Conservation (phyloP, 1,140 invertebrate species). For the Globodera rostochiensis region DNA sequence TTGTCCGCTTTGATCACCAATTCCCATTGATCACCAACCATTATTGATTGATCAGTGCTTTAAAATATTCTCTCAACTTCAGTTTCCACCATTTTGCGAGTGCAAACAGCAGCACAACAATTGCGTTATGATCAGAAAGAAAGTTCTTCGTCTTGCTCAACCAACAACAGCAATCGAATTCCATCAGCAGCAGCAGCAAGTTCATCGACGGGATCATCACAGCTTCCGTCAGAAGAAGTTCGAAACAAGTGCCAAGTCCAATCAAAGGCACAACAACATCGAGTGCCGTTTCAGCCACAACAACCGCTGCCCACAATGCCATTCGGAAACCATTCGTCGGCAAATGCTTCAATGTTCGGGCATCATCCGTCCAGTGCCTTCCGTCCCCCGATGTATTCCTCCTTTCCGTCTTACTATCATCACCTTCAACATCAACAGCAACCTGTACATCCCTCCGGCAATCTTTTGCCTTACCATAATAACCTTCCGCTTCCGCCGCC, state of each 20-base stretch:
- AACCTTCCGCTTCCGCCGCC: not conserved
- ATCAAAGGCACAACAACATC: too few relatives aligned
- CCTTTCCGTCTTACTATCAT: too few relatives aligned
- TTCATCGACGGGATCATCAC: too few relatives aligned
- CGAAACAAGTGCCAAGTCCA: too few relatives aligned
- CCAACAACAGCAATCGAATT: not conserved
- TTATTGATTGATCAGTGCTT: too few relatives aligned
- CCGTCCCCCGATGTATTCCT: not conserved
- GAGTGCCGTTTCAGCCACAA: too few relatives aligned
- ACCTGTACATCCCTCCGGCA: not conserved
- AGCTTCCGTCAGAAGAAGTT: not conserved
- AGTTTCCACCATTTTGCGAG: conserved; percentile 18
- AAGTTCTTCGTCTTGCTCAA: not conserved
- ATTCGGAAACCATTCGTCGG: not conserved
- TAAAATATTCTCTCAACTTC: not conserved
- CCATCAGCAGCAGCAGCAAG: too few relatives aligned
- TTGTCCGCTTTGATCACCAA: too few relatives aligned
- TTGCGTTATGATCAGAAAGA: not conserved
- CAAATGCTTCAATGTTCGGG: not conserved
- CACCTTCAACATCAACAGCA: too few relatives aligned
- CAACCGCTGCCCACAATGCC: too few relatives aligned
- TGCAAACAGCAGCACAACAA: not conserved
- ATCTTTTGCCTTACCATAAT: not conserved
- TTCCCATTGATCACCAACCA: too few relatives aligned
- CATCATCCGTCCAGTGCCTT: not conserved